Base-by-base conservation (phyloP, 2,888 invertebrate species). In the Hydropsyche betteni region DNA sequence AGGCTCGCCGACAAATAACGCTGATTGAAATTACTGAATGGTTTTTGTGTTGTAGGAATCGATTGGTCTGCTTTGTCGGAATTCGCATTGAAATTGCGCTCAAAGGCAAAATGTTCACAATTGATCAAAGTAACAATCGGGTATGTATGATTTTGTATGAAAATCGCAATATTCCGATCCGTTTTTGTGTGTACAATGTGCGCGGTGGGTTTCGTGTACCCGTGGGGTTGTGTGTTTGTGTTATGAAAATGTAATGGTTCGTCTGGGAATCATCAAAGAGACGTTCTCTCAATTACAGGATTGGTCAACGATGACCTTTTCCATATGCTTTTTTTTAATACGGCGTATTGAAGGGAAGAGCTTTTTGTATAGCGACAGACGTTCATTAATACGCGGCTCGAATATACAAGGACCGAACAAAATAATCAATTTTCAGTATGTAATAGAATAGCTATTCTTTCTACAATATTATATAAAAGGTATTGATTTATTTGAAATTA, bases 251-350 rank as follows among this genome's bases (percentile, higher is more conserved):
- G 34, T 64, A 64, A 64, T 64, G 34, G 44, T 44, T n/a, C 58
- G 36, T 33, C 36, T 6, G 64, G 74, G 36, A 73, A 71, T 75
- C 73, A 76, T 77, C 77, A 78, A 72, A 78, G 77, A 74, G 75
- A 73, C 68, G 76, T 61, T 68, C 75, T 68, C 75, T 68, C 77
- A 78, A 78, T 78, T 78, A 78, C 75, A 78, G 78, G 74, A 75
- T 76, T 78, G 78, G 78, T 77, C 76, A 76, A 70, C 75, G 70
- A 16, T 50, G 69, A 51, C 74, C 75, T 58, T 69, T 74, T 74
- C 33, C 61, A 52, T 71, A 52, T 61, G 12, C 34, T 64, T 64
- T 64, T 36, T 36, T 64, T 64, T 33, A n/a, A n/a, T 16, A 6
- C 55, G 5, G 55, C 16, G 1, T n/a, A 16, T 55, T 14, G 16